phyloP scores from a whole-genome alignment of 2,888 invertebrate species.

The Syrphus vitripennis region DNA sequence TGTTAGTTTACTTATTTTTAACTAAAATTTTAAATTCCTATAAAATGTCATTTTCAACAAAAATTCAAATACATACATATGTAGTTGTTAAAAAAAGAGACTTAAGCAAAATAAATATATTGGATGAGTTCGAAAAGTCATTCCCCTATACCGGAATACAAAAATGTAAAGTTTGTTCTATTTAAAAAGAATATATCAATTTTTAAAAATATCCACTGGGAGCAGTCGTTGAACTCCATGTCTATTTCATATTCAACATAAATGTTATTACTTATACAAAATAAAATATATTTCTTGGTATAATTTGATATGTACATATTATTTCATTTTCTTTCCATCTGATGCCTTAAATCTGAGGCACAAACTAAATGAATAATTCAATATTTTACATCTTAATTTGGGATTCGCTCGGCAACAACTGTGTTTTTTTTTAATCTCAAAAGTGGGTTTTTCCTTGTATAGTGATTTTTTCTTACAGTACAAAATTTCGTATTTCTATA shows the following conservation, averaged over 20 bases:
- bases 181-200: background rate
- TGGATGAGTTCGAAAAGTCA: background rate
- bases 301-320: constrained; percentile 17
- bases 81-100: too few species aligned
- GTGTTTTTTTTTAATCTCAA: background rate
- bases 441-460: background rate
- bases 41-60: too few species aligned
- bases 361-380: constrained; percentile 33
- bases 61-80: too few species aligned
- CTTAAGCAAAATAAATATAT: too few species aligned
- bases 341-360: background rate
- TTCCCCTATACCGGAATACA: background rate
- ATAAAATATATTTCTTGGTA: background rate
- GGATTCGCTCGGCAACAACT: background rate
- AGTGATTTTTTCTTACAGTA: background rate
- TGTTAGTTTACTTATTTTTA: too few species aligned
- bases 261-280: background rate
- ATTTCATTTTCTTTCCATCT: constrained; percentile 4
- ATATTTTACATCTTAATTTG: background rate
- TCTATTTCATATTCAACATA: background rate
- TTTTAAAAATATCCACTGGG: background rate
- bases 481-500: background rate
- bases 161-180: background rate
- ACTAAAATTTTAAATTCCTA: too few species aligned
- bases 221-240: background rate